Percentiles rank a stretch among this genome's conserved stretches.
Evolutionary conservation across 2,888 invertebrate genomes (phyloP).

Genomic region (Synergus gifuensis): DNA sequence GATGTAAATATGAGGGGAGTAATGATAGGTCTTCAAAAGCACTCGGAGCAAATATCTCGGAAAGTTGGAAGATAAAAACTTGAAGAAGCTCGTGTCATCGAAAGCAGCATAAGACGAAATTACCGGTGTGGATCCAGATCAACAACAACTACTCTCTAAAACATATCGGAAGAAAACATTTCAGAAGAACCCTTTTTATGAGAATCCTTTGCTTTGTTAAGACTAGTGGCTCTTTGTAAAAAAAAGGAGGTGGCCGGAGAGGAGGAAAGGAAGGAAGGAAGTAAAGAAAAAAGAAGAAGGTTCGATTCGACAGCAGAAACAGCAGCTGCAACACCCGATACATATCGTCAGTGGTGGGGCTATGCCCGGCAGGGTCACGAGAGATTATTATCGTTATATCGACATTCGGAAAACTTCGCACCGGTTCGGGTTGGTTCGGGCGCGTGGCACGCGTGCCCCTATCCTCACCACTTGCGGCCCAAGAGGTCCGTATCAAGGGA

Average conservation of each 20-base stretch:
- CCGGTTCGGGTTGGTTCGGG: slow-evolving; percentile 58
- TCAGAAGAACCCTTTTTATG: slow-evolving; percentile 37
- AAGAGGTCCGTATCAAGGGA: slow-evolving; percentile 42
- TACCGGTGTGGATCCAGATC: background rate
- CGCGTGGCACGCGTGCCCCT: slow-evolving; percentile 73
- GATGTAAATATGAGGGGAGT: background rate
- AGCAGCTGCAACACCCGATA: slow-evolving; percentile 76
- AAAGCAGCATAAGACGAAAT: slow-evolving; percentile 12
- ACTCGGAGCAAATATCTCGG: background rate
- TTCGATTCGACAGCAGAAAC: slow-evolving; percentile 64
- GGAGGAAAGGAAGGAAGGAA: slow-evolving; percentile 54
- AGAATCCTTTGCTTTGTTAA: slow-evolving; percentile 40
- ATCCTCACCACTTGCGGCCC: slow-evolving; percentile 46
- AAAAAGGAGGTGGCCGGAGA: slow-evolving; percentile 41
- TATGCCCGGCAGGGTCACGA: slow-evolving; percentile 65
- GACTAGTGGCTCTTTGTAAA: slow-evolving; percentile 35
- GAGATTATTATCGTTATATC: slow-evolving; percentile 70
- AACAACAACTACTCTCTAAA: slow-evolving; percentile 28
- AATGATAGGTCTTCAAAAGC: slow-evolving; percentile 9
- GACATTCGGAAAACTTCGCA: slow-evolving; percentile 63
- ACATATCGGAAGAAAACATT: background rate
- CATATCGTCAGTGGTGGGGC: slow-evolving; percentile 61
- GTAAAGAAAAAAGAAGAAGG: slow-evolving; percentile 55
- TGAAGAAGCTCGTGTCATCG: background rate
- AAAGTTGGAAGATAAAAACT: background rate